These are phyloP conservation scores for Calliopum simillimum DNA, from an alignment of 2,888 invertebrate species.

Conservation along the genomic window DNA sequence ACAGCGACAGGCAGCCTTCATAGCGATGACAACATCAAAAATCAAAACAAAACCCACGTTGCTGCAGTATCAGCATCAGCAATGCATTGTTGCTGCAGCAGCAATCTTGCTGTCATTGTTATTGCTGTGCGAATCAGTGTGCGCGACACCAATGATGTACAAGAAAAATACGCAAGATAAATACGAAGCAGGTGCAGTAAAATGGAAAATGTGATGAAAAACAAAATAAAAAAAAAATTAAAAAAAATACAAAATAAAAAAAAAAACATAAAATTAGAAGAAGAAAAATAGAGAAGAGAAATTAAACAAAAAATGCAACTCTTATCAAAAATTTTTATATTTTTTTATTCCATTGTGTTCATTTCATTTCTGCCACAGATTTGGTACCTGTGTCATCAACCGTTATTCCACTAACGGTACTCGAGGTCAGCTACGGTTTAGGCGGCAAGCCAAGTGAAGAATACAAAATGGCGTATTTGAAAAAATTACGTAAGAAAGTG, in stretches of 20 bases:
- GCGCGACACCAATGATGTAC: slow-evolving; percentile 67
- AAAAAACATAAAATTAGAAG: neutral
- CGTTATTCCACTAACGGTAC: slow-evolving; percentile 74
- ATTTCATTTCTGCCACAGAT: slow-evolving; percentile 65
- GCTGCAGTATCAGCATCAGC: slow-evolving; percentile 35
- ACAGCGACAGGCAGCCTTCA: slow-evolving; percentile 3
- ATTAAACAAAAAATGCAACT: neutral
- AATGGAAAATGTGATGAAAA: slow-evolving; percentile 1
- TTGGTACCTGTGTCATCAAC: slow-evolving; percentile 76
- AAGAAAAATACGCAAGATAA: slow-evolving; percentile 69
- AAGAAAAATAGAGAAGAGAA: neutral
- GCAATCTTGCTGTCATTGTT: slow-evolving; percentile 41
- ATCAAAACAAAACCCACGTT: slow-evolving; percentile 43
- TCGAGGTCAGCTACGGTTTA: slow-evolving; percentile 72
- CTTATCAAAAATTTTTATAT: neutral
- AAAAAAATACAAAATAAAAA: slow-evolving; percentile 33
- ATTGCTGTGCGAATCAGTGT: slow-evolving; percentile 46
- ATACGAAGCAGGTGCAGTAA: slow-evolving; percentile 68
- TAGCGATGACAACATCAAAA: slow-evolving; percentile 38
- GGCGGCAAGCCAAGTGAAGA: slow-evolving; percentile 67
- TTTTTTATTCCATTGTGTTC: neutral
- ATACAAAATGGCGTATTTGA: slow-evolving; percentile 66
- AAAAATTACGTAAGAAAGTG: slow-evolving; percentile 65
- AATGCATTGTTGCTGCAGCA: slow-evolving; percentile 39
- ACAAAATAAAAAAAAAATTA: slow-evolving; percentile 9